Base-by-base conservation (phyloP, 2,113 vertebrate genomes). In the Cynocephalus volans region DNA sequence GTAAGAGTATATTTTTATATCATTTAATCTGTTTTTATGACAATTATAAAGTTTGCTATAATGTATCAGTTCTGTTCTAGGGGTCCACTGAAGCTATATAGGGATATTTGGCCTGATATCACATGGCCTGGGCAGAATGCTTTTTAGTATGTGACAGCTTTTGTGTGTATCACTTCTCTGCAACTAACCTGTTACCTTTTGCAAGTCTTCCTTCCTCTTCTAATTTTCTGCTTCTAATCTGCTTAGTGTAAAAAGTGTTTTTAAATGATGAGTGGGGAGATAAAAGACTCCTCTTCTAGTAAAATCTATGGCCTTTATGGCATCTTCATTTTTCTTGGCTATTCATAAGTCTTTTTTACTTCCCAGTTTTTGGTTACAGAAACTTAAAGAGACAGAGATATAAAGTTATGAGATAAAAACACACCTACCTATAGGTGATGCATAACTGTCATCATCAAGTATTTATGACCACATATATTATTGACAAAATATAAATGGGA, bases 181-280 rank as follows among this genome's bases (percentile, higher is more conserved):
- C 50, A 90, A 0, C 70, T 21, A 64, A 6, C 60, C 14, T 96
- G 10, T 58, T 87, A 82, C 17, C 26, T 62, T 96, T 88, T 88
- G 6, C 52, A 85, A 62, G 17, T 89, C 52, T 17, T 77, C 77
- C 80, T 88, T 77, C 72, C 76, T 87, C 21, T 96, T 92, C 7
- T 87, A 17, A 76, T 90, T 92, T 80, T 89, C 50, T 94, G 19
- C 65, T 95, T 93, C 41, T 96, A 24, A 75, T 82, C 17, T 90
- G 5, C 28, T 94, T 65, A 50, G 18, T 75, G 96, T 95, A 31
- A 96, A 90, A 89, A 92, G 13, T 67, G 12, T 84, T 93, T 87
- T 69, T 14, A 15, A 65, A 85, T 41, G 62, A 48, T 23, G 13
- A 36, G 21, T 64, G 2, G 10, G 45, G 36, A 77, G 41, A 50